Evolutionary conservation across 92 coral and sea anemone species (phyloP).

Genomic region (Parazoanthus darwini): DNA sequence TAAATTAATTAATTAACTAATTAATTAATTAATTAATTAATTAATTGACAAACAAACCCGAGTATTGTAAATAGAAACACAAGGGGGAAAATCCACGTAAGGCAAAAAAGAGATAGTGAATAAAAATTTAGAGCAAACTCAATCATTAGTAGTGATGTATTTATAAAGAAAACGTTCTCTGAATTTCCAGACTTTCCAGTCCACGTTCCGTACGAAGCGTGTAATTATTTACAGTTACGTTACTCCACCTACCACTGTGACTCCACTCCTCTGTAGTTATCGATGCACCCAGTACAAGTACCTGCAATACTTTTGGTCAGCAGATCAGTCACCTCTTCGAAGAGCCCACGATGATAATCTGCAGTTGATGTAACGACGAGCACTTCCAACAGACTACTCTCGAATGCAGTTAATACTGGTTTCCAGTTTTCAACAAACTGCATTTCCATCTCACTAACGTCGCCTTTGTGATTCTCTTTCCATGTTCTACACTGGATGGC

Average conservation of each 20-base stretch:
- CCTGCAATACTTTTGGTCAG: conserved; percentile 43
- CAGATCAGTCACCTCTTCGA: conserved; percentile 40
- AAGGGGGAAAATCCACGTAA: too few relatives aligned
- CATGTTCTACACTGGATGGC: conserved; percentile 38
- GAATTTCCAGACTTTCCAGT: too few relatives aligned
- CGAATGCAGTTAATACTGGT: conserved; percentile 69
- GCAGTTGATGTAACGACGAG: conserved; percentile 33
- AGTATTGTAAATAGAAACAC: too few relatives aligned
- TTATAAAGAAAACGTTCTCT: too few relatives aligned
- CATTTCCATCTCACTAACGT: background rate
- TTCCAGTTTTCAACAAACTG: conserved; percentile 51
- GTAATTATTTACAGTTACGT: background rate
- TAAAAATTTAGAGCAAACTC: too few relatives aligned
- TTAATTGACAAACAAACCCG: too few relatives aligned
- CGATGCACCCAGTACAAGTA: conserved; percentile 21
- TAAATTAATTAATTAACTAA: too few relatives aligned
- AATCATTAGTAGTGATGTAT: too few relatives aligned
- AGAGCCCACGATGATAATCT: conserved; percentile 45
- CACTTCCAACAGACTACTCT: conserved; percentile 59
- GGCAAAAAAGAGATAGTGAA: too few relatives aligned
- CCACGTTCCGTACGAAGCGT: background rate
- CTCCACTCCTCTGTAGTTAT: conserved; percentile 49
- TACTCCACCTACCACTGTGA: conserved; percentile 56
- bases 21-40: too few relatives aligned
- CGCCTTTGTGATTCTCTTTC: conserved; percentile 28